Conservation (phyloP, 92 coral and sea anemone genomes). For the Paragorgia papillata region DNA sequence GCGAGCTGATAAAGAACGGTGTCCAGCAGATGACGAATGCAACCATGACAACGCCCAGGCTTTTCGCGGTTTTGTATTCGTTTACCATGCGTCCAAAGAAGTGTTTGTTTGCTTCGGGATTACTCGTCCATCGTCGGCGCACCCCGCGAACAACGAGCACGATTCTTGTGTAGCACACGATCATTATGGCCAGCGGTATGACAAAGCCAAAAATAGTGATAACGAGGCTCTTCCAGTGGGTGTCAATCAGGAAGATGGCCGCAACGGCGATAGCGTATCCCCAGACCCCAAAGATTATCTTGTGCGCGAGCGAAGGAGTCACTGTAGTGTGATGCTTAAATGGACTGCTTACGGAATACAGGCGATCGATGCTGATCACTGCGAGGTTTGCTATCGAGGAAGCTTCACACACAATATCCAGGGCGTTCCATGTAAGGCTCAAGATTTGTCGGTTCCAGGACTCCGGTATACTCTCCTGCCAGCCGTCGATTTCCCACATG, state of each 20-base stretch:
- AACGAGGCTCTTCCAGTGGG: constrained; percentile 66
- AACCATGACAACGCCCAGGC: constrained; percentile 93
- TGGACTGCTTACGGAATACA: constrained; percentile 88
- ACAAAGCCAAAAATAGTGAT: constrained; percentile 75
- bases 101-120: constrained; percentile 74
- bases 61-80: constrained; percentile 96
- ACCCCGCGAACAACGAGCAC: constrained; percentile 66
- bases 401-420: constrained; percentile 86
- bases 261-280: constrained; percentile 71
- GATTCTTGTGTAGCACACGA: constrained; percentile 80
- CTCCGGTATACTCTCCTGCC: constrained; percentile 72
- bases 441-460: constrained; percentile 48
- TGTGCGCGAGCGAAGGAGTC: constrained; percentile 77
- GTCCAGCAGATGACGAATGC: constrained; percentile 92
- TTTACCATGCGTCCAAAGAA: constrained; percentile 58
- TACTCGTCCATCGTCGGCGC: constrained; percentile 45
- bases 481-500: constrained; percentile 73
- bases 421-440: constrained; percentile 62
- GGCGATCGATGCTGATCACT: constrained; percentile 93
- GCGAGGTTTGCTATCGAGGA: constrained; percentile 87
- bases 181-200: constrained; percentile 77
- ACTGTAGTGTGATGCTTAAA: constrained; percentile 89
- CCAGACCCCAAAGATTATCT: constrained; percentile 80
- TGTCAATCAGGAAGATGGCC: constrained; percentile 51
- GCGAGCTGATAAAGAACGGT: constrained; percentile 82